Evolutionary conservation across 2,888 invertebrate species (phyloP), one percentile per base, ranked within the genome.

Genomic region (Athalia rosae): DNA sequence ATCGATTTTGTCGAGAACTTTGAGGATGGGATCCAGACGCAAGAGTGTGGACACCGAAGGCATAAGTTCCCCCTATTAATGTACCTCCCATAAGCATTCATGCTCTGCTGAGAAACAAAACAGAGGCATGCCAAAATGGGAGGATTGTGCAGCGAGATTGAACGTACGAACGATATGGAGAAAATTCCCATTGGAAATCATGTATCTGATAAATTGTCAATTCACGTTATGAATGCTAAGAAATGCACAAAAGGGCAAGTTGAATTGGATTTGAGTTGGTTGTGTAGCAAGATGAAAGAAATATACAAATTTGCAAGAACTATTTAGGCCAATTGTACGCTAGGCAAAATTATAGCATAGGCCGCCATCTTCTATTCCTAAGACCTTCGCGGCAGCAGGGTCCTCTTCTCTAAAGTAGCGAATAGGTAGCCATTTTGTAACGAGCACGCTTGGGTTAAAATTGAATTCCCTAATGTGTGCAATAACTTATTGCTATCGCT

Each of bases 1-100:
- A 11, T 15, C 3, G 7, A 15, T 41, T 77, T 73, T 93, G 93
- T 93, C 79, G 92, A 92, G 92, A 91, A 93, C 92, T 91, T 91
- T 91, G 94, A 94, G 94, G 94, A 93, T 94, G 94, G 94, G 92
- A 93, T 94, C 93, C 94, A 94, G 94, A 93, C 93, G 92, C 84
- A 84, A 90, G 83, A 86, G 93, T 93, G 93, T 94, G 94, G 92
- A 94, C 94, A 94, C 94, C 94, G 94, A 95, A 95, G 94, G 94
- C 94, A 94, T 93, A 83, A 28, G 91, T 93, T 93, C 93, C 92
- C 93, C 79, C 67, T 82, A 85, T 91, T 91, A 83, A 89, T 95
- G 83, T 95, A 91, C 94, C 94, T 94, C 94, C 90, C 92, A 93
- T 91, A 91, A 93, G 94, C 94, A 94, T 93, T 94, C 94, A 94